Evolutionary conservation across 2,888 invertebrate species (phyloP).

Genomic region (Polyploca ridens): DNA sequence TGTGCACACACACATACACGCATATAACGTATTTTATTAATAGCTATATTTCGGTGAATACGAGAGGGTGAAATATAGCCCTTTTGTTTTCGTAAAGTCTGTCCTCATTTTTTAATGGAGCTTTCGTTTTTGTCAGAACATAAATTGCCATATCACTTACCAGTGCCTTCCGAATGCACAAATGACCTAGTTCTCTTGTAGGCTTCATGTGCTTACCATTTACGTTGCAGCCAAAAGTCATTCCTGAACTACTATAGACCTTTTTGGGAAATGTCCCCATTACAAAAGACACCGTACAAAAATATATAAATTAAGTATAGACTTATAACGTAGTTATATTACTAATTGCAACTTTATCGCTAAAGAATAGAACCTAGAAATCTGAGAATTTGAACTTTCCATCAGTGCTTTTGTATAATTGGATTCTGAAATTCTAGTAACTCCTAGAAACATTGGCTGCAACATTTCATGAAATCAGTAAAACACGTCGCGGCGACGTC

Average conservation of each 20-base stretch:
- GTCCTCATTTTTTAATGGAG: background rate
- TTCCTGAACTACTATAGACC: background rate
- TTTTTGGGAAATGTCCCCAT: background rate
- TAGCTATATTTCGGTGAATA: conserved; percentile 3
- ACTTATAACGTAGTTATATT: background rate
- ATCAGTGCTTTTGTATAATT: background rate
- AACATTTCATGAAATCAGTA: background rate
- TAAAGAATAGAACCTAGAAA: background rate
- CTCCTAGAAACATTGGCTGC: too few species aligned
- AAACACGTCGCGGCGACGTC: conserved; percentile 15
- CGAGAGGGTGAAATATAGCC: background rate
- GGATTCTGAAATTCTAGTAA: background rate
- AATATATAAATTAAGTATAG: background rate
- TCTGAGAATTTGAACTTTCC: too few species aligned
- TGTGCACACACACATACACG: conserved; percentile 31
- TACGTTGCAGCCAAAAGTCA: too few species aligned
- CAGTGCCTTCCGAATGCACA: too few species aligned
- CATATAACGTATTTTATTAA: conserved; percentile 17
- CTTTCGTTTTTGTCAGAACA: too few species aligned
- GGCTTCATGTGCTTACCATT: too few species aligned
- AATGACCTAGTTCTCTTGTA: background rate
- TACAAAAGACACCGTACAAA: background rate
- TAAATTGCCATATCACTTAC: too few species aligned
- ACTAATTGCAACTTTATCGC: background rate
- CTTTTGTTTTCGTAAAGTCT: background rate